Base-by-base conservation (phyloP, 2,113 vertebrate genomes). In the Chloebia gouldiae region DNA sequence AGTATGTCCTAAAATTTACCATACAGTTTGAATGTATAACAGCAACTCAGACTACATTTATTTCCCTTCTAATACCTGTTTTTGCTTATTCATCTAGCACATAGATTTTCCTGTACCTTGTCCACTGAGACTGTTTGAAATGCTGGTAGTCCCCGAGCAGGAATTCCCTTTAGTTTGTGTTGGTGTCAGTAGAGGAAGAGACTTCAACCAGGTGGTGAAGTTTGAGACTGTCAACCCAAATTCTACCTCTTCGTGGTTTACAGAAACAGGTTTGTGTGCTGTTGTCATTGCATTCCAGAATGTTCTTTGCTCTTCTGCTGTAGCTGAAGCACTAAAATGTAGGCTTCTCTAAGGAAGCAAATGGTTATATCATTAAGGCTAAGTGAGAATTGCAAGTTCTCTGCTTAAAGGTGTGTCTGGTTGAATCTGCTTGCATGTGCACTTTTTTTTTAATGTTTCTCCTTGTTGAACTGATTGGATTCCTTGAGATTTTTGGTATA, bases 161-260 rank as follows among this genome's bases (percentile, higher is more conserved):
- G 98, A 99, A 72, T 99, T 99, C 95, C 99, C 99, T 27, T 97
- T 99, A 80, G 99, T 99, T 96, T 99, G 99, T 81, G 99, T 99
- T 18, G 99, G 98, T 17, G 99, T 99, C 97, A 98, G 98, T 57
- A 99, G 98, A 98, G 99, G 99, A 88, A 98, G 98, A 91, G 99
- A 99, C 71, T 98, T 99, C 95, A 99, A 98, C 97, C 99, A 99
- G 90, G 99, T 99, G 96, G 99, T 99, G 81, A 98, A 98, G 50
- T 99, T 99, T 95, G 99, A 99, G 97, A 99, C 99, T 18, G 98
- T 99, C 96, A 99, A 99, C 98, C 99, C 99, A 95, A 99, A 99
- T 97, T 98, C 98, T 97, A 98, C 99, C 97, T 99, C 98, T 72
- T 99, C 99, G 0, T 99, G 98, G 98, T 99, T 99, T 98, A 99